These are phyloP conservation scores for Harpagifer antarcticus DNA, from an alignment of 2,797 vertebrate genomes.

Conservation along the genomic window DNA sequence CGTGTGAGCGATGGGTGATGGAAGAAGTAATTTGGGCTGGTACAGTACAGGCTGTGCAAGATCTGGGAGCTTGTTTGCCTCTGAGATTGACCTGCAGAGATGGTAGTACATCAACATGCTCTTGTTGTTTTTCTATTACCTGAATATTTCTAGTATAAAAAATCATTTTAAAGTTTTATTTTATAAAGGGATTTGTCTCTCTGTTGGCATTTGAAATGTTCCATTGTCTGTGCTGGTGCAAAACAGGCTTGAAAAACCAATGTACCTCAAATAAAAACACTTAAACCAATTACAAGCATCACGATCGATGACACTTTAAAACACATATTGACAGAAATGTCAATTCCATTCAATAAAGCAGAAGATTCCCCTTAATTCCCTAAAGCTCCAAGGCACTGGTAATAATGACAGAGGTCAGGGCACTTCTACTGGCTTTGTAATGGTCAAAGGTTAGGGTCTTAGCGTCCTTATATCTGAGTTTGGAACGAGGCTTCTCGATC, in stretches of 20 bases:
- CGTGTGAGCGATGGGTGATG: constrained; percentile 72
- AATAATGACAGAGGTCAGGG: constrained; percentile 23
- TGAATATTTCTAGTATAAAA: background rate
- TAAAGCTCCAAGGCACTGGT: constrained; percentile 19
- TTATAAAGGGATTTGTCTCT: background rate
- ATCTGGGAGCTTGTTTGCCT: constrained; percentile 31
- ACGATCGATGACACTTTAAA: constrained; percentile 8
- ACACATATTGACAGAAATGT: constrained; percentile 34
- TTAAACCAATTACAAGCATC: constrained; percentile 17
- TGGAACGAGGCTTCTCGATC: constrained; percentile 18
- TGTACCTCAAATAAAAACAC: background rate
- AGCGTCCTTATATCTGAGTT: constrained; percentile 10
- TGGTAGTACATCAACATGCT: constrained; percentile 28
- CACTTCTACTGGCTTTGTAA: constrained; percentile 3
- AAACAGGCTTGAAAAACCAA: background rate
- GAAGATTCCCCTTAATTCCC: constrained; percentile 7
- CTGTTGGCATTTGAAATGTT: background rate
- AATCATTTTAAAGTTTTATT: background rate
- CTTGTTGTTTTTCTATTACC: constrained; percentile 4
- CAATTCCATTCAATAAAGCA: constrained; percentile 37
- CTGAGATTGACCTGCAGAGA: constrained; percentile 16
- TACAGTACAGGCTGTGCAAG: constrained; percentile 50
- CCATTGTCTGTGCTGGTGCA: background rate
- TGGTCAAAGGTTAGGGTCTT: constrained; percentile 31
- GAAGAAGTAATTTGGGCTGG: constrained; percentile 68